These are phyloP conservation scores for Camponotus vicinus DNA, from an alignment of 1,140 invertebrate genomes.

Conservation along the genomic window DNA sequence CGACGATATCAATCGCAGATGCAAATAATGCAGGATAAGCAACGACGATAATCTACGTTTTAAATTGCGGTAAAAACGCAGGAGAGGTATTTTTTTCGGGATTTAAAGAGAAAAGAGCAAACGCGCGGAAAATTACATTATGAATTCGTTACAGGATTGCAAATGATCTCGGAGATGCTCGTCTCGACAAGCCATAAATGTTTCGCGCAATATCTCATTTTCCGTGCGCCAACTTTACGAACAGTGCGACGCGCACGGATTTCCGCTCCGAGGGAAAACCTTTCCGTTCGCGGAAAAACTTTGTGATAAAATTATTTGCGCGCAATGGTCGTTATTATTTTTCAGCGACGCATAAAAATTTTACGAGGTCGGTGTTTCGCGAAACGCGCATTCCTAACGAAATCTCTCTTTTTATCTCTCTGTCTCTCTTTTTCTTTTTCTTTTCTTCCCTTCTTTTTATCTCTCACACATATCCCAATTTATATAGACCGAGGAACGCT, in stretches of 20 bases:
- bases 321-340: constrained; percentile 52
- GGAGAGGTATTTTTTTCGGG: neutral
- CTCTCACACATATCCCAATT: neutral
- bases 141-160: constrained; percentile 34
- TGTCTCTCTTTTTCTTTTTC: neutral
- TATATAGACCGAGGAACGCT: constrained; percentile 13
- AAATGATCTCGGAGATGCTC: constrained; percentile 30
- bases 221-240: constrained; percentile 36
- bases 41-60: neutral
- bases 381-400: constrained; percentile 18
- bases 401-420: neutral
- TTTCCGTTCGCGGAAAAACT: constrained; percentile 20
- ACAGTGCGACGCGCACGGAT: neutral
- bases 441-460: neutral
- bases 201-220: constrained; percentile 54
- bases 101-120: neutral
- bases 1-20: constrained; percentile 21
- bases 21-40: neutral
- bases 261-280: constrained; percentile 13
- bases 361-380: neutral
- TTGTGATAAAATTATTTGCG: constrained; percentile 52
- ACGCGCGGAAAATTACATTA: constrained; percentile 30
- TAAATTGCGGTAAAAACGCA: neutral
- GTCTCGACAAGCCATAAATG: constrained; percentile 46
- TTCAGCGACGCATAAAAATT: constrained; percentile 53